Conservation (phyloP, 2,113 vertebrate species). For the Microtus oregoni region DNA sequence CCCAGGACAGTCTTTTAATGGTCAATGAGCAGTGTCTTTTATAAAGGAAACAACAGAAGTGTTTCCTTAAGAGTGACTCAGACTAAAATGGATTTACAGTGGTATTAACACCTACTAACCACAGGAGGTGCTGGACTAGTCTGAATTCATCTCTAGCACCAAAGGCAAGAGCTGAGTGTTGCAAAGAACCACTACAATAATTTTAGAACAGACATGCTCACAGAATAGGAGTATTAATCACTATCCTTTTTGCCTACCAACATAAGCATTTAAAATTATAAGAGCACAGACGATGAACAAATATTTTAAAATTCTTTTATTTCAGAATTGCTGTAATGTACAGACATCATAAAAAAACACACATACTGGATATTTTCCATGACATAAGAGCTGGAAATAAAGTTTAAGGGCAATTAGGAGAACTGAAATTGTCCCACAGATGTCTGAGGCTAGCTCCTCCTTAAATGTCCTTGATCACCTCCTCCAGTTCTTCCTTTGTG, state of each 20-base stretch:
- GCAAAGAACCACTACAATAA: neutral
- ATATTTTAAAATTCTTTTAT: slow-evolving; percentile 84
- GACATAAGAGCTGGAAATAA: slow-evolving; percentile 78
- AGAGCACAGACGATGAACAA: slow-evolving; percentile 72
- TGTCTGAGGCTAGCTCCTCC: slow-evolving; percentile 65
- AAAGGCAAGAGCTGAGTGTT: neutral
- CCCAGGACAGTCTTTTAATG: slow-evolving; percentile 31
- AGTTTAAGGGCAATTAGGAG: slow-evolving; percentile 75
- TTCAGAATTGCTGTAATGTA: slow-evolving; percentile 86
- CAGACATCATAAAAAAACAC: slow-evolving; percentile 86
- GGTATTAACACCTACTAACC: slow-evolving; percentile 14
- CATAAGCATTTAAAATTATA: neutral
- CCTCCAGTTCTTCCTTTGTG: slow-evolving; percentile 98
- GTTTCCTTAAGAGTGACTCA: slow-evolving; percentile 8
- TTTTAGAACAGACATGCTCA: slow-evolving; percentile 13
- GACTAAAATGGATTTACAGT: neutral
- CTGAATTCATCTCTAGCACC: neutral
- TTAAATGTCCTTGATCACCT: slow-evolving; percentile 99
- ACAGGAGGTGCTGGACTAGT: slow-evolving; percentile 76
- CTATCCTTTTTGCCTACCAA: neutral
- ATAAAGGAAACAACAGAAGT: slow-evolving; percentile 28
- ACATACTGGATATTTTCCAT: slow-evolving; percentile 72
- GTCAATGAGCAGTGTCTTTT: neutral
- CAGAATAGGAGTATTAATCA: neutral
- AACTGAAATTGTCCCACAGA: slow-evolving; percentile 74